Evolutionary conservation across 1,140 invertebrate genomes (phyloP).

Genomic region (Tachypleus tridentatus): DNA sequence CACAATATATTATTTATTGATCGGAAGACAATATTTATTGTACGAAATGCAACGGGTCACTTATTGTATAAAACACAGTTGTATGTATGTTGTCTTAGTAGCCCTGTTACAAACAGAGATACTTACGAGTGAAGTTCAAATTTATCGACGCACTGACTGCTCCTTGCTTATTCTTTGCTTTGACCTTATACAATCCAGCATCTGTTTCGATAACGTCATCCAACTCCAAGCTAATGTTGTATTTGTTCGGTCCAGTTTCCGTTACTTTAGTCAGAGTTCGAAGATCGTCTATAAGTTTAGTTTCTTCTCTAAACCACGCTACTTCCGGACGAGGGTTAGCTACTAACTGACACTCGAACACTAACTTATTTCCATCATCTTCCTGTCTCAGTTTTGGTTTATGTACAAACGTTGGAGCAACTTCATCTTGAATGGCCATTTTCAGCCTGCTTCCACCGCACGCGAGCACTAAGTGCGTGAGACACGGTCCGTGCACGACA

Average conservation of each 20-base stretch:
- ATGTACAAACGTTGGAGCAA: slow-evolving; percentile 88
- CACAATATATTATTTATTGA: no score
- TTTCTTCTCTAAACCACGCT: slow-evolving; percentile 78
- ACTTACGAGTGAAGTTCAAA: slow-evolving; percentile 96
- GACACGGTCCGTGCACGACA: no score
- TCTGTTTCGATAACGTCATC: slow-evolving; percentile 92
- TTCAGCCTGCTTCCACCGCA: background rate
- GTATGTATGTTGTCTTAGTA: no score
- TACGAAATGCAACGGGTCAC: no score
- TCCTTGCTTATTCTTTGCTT: slow-evolving; percentile 93
- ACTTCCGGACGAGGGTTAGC: slow-evolving; percentile 84
- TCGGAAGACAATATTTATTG: no score
- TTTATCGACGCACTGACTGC: slow-evolving; percentile 97
- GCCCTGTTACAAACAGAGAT: slow-evolving; percentile 3
- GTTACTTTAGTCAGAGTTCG: slow-evolving; percentile 76
- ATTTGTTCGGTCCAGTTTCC: slow-evolving; percentile 70
- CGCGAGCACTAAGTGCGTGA: no score
- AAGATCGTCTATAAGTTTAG: slow-evolving; percentile 28
- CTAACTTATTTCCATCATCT: slow-evolving; percentile 85
- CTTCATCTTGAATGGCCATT: slow-evolving; percentile 12
- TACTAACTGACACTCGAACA: slow-evolving; percentile 91
- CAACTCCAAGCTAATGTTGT: slow-evolving; percentile 78
- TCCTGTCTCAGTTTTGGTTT: slow-evolving; percentile 93
- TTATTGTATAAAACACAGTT: no score
- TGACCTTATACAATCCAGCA: slow-evolving; percentile 93